These are phyloP conservation scores for Auanema freiburgensis DNA, from an alignment of 2,888 invertebrate genomes.

Conservation along the genomic window DNA sequence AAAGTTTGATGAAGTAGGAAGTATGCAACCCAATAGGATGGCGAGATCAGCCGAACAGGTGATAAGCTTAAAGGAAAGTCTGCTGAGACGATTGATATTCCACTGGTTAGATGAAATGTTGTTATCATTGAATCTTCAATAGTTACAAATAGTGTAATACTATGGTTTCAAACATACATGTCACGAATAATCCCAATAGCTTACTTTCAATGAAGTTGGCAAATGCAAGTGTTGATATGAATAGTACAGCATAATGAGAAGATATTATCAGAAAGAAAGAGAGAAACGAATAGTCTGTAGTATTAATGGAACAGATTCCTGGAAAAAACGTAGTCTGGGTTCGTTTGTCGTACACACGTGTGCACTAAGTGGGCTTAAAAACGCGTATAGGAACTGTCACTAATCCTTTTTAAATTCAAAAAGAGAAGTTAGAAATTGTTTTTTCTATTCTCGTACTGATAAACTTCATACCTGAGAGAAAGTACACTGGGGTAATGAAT, in stretches of 20 bases:
- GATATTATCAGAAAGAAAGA: neutral
- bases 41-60: conserved; percentile 3
- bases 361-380: too few relatives aligned
- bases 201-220: too few relatives aligned
- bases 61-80: neutral
- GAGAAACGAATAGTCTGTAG: neutral
- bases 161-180: too few relatives aligned
- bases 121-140: neutral
- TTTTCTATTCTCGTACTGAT: too few relatives aligned
- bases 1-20: conserved; percentile 14
- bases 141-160: too few relatives aligned
- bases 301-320: neutral
- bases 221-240: too few relatives aligned
- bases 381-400: too few relatives aligned
- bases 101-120: conserved; percentile 7
- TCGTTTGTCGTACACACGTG: too few relatives aligned
- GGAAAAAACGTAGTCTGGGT: neutral
- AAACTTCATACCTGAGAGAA: conserved; percentile 4
- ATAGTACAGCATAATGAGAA: too few relatives aligned
- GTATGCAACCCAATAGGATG: conserved; percentile 6
- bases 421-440: too few relatives aligned
- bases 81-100: conserved; percentile 3
- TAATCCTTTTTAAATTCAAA: too few relatives aligned
- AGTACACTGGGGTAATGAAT: neutral
- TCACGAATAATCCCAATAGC: too few relatives aligned